Evolutionary conservation across 2,888 invertebrate genomes (phyloP), one percentile per base, ranked within the genome.

Genomic region (Neoascia interrupta): DNA sequence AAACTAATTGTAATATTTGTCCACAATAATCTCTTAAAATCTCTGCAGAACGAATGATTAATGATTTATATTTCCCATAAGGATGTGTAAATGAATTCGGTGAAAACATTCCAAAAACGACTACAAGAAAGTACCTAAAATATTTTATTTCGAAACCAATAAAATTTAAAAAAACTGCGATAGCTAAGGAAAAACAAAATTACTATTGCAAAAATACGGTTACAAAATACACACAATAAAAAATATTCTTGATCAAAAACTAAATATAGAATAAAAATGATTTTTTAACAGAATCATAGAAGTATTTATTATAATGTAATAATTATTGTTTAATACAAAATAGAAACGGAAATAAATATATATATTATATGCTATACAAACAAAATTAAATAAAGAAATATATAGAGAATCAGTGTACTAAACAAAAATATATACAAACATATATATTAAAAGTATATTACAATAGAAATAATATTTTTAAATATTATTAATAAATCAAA

Each of bases 71-170:
- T 60, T 23, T 23, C 11, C 8, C 36, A 36, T 36, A 10, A n/a
- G n/a, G n/a, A n/a, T n/a, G n/a, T n/a, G n/a, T n/a, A n/a, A n/a
- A n/a, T n/a, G n/a, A n/a, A n/a, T n/a, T n/a, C 2, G 5, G 28
- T 36, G 26, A 49, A 39, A 19, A 15, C 23, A n/a, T 34, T n/a
- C 54, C 47, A 37, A 66, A 26, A 28, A 45, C 11, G 18, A 28
- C 66, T 54, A 66, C 39, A 58, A 31, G 23, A 51, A 21, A n/a
- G 68, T 69, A 69, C 68, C 68, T 69, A 60, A 69, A 13, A 49
- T 49, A 21, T 28, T 45, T 45, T 21, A 19, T 31, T 58, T 26
- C n/a, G 2, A 23, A 53, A 53, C n/a, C 13, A 63, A 34, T 41
- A 10, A 31, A 31, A 31, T 31, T 26, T 5, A 31, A 31, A 31